phyloP scores from a whole-genome alignment of 2,113 vertebrate species.

The Oenanthe melanoleuca region DNA sequence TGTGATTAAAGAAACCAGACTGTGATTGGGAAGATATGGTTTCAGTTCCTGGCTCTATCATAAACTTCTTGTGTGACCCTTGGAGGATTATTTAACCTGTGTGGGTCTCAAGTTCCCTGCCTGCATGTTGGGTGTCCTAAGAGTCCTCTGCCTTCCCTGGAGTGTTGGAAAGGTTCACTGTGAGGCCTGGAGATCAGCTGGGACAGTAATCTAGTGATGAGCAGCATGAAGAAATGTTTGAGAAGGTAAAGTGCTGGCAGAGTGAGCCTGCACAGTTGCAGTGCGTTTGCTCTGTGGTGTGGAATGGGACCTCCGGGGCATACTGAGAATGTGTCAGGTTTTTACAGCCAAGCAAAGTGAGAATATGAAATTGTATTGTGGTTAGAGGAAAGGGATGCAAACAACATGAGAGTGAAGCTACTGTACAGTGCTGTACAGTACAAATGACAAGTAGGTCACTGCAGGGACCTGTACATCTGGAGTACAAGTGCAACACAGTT shows the following conservation, averaged over 20 bases:
- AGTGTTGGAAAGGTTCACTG: neutral
- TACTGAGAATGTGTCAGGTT: conserved; percentile 27
- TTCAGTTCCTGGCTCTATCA: neutral
- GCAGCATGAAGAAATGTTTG: neutral
- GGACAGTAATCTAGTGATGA: neutral
- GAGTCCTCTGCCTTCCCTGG: neutral
- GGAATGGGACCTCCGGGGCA: neutral
- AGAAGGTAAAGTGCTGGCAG: neutral
- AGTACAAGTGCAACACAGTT: conserved; percentile 11
- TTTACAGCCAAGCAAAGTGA: conserved; percentile 46
- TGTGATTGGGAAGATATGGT: neutral
- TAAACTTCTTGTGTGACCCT: neutral
- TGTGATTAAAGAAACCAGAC: neutral
- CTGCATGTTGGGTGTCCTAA: neutral
- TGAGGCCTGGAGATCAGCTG: neutral
- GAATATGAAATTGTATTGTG: conserved; percentile 11
- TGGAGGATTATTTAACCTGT: neutral
- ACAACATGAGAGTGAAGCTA: neutral
- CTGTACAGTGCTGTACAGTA: neutral
- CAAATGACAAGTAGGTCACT: conserved; percentile 29
- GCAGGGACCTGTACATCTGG: conserved; percentile 31
- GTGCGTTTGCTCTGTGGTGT: neutral
- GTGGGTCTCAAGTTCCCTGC: neutral
- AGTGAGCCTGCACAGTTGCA: neutral
- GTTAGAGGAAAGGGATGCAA: neutral